Evolutionary conservation across 2,797 vertebrate species (phyloP), one percentile per base, ranked within the genome.

Genomic region (Buphagus erythrorhynchus): DNA sequence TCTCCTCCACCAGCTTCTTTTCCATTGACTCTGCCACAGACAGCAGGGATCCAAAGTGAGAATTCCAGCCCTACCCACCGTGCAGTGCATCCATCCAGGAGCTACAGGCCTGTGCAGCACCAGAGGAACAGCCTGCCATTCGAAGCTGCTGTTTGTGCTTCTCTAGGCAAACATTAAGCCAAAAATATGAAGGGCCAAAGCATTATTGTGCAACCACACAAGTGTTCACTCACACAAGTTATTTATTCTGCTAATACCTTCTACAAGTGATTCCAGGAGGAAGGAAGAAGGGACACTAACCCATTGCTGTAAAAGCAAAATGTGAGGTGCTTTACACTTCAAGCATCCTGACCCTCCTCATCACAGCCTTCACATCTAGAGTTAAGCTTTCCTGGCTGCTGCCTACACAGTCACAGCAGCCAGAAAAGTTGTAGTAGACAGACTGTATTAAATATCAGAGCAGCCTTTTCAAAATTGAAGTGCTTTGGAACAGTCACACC

Each of bases 1-100:
- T 99, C 98, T 99, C 99, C 97, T 99, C 98, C 36, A 98, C 97
- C 45, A 99, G 97, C 40, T 98, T 98, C 95, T 98, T 99, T 15
- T 99, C 98, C 99, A 99, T 99, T 12, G 98, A 99, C 96, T 99
- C 99, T 99, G 97, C 61, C 89, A 80, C 2, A 29, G 18, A 82
- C 68, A 84, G 79, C 33, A 65, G 16, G 24, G 59, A 21, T 11
- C 22, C 54, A 54, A 4, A 83, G 54, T 95, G 54, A 80, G 59
- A 77, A 84, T 26, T 29, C 51, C 68, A 86, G 68, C 42, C 65
- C 75, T 33, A 28, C 28, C 75, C 13, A 48, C 24, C 62, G 4
- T 1, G 38, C 25, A 84, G 52, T 5, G 5, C 54, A 74, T 4
- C 49, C 40, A 5, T 6, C 14, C 86, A 43, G 36, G 24, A 52